Conservation (phyloP, 1,140 invertebrate genomes). For the Drosophila pectinifera region DNA sequence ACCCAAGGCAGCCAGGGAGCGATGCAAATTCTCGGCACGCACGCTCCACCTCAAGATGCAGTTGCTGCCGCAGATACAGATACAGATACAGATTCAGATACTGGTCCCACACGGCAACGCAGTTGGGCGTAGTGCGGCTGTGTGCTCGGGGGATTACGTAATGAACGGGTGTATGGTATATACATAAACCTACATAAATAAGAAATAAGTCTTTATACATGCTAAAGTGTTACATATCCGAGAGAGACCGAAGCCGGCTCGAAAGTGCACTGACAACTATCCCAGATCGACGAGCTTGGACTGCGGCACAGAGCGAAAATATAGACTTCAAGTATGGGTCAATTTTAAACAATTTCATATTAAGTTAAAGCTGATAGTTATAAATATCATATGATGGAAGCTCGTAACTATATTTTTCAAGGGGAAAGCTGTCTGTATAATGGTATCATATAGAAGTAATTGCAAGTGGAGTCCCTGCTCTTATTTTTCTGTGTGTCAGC, state of each 20-base stretch:
- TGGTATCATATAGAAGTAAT: too few relatives aligned
- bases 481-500: not conserved
- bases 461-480: too few relatives aligned
- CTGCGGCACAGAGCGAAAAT: constrained; percentile 5
- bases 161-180: constrained; percentile 42
- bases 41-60: constrained; percentile 36
- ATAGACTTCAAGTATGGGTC: not conserved
- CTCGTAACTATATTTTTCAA: too few relatives aligned
- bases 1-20: constrained; percentile 43
- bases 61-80: constrained; percentile 28
- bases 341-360: too few relatives aligned
- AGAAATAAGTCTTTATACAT: constrained; percentile 52
- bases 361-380: not conserved
- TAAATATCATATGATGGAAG: not conserved
- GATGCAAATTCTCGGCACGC: constrained; percentile 70
- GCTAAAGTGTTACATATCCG: constrained; percentile 78
- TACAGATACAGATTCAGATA: constrained; percentile 31
- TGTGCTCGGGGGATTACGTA: constrained; percentile 61
- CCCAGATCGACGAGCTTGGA: constrained; percentile 50
- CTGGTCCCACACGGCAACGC: constrained; percentile 48
- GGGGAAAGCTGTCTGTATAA: too few relatives aligned
- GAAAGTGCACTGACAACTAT: constrained; percentile 82
- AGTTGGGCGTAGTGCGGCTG: constrained; percentile 70
- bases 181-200: constrained; percentile 36
- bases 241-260: constrained; percentile 51